phyloP scores from a whole-genome alignment of 2,888 invertebrate species.

The Platycheirus rosarum region DNA sequence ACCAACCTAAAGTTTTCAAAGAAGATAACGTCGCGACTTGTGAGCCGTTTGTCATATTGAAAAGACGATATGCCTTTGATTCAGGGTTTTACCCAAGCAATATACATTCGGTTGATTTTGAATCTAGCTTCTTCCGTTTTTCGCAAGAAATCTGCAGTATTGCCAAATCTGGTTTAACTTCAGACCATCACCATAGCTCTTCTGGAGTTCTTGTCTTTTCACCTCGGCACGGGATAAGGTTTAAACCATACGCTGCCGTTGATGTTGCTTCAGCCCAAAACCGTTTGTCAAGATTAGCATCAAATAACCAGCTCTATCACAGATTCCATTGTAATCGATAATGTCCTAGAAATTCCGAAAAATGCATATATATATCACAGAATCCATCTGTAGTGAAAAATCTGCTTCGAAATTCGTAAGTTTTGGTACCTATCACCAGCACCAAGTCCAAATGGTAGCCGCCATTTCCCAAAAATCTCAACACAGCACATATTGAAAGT shows the following conservation, averaged over 20 bases:
- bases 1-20: too few relatives aligned
- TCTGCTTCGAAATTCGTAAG: too few relatives aligned
- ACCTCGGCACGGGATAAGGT: constrained; percentile 26
- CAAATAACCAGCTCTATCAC: too few relatives aligned
- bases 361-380: too few relatives aligned
- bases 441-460: too few relatives aligned
- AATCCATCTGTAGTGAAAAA: too few relatives aligned
- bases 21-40: too few relatives aligned
- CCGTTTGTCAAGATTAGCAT: constrained; percentile 18
- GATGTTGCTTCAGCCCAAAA: constrained; percentile 46
- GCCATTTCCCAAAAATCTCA: too few relatives aligned
- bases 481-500: too few relatives aligned
- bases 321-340: too few relatives aligned
- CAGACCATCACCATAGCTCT: constrained; percentile 44
- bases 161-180: constrained; percentile 30
- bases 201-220: constrained; percentile 20
- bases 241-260: constrained; percentile 32
- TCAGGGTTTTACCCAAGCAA: constrained; percentile 27
- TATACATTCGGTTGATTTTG: constrained; percentile 40
- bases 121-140: constrained; percentile 44
- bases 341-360: too few relatives aligned
- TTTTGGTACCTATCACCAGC: too few relatives aligned
- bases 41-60: constrained; percentile 3
- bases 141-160: constrained; percentile 28
- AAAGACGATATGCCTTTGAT: constrained; percentile 23